Conservation (phyloP, 2,797 vertebrate genomes). For the Pogoniulus pusillus region DNA sequence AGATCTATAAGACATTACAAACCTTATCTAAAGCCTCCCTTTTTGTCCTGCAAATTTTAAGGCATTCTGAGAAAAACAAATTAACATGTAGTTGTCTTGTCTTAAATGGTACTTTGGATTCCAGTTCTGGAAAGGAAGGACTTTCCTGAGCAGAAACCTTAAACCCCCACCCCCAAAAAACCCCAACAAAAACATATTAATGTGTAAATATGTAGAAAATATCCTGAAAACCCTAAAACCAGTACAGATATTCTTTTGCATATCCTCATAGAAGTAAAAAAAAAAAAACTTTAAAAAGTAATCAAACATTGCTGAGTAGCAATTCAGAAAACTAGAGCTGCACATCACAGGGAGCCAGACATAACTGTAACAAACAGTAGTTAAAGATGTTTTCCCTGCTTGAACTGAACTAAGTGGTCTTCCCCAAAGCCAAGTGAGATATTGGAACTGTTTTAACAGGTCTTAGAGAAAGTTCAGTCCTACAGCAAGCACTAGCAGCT, state of each 20-base stretch:
- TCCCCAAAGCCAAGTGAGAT: neutral
- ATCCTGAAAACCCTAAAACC: neutral
- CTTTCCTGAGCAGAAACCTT: slow-evolving; percentile 72
- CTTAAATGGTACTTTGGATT: slow-evolving; percentile 81
- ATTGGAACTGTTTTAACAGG: neutral
- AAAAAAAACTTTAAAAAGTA: too few relatives aligned
- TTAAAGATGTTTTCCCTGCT: neutral
- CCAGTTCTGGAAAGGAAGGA: slow-evolving; percentile 56
- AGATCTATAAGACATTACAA: neutral
- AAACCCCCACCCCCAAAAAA: neutral
- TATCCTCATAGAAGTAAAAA: neutral
- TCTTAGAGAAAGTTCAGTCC: neutral
- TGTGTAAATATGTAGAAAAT: neutral
- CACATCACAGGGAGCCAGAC: neutral
- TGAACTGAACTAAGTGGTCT: neutral
- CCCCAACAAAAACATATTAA: too few relatives aligned
- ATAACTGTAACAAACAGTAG: neutral
- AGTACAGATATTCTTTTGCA: neutral
- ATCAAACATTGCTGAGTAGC: neutral
- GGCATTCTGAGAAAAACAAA: slow-evolving; percentile 82
- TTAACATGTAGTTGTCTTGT: slow-evolving; percentile 81
- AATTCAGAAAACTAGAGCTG: neutral
- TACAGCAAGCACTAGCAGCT: neutral
- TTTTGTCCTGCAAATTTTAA: slow-evolving; percentile 76
- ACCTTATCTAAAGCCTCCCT: slow-evolving; percentile 87